Evolutionary conservation across 1,140 invertebrate genomes (phyloP).

Genomic region (Bombus sibiricus): DNA sequence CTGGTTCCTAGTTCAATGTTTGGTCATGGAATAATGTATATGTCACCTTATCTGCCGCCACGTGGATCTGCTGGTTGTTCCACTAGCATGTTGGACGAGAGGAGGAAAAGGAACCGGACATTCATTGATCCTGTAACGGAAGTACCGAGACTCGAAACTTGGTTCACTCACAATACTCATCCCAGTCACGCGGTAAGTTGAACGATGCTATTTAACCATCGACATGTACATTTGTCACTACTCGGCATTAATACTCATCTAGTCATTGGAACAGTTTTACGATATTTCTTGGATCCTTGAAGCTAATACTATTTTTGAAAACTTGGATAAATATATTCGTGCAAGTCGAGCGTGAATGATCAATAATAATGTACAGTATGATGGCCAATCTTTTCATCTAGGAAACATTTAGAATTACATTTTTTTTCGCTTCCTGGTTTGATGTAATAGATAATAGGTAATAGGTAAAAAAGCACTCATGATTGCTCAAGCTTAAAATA

Average conservation of each 20-base stretch:
- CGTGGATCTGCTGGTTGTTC: conserved; percentile 83
- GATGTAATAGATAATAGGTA: too few species aligned
- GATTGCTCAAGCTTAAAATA: not conserved
- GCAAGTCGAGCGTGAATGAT: not conserved
- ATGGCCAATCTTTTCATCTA: too few species aligned
- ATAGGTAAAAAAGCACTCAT: too few species aligned
- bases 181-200: conserved; percentile 90
- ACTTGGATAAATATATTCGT: too few species aligned
- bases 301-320: not conserved
- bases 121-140: conserved; percentile 99
- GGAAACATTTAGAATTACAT: too few species aligned
- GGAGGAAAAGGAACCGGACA: conserved; percentile 97
- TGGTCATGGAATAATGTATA: conserved; percentile 94
- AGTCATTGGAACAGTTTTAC: not conserved
- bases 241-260: not conserved
- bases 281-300: too few species aligned
- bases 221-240: conserved; percentile 43
- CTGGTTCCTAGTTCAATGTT: conserved; percentile 93
- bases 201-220: conserved; percentile 27
- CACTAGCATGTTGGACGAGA: conserved; percentile 88
- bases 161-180: conserved; percentile 99
- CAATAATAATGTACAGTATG: not conserved
- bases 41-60: conserved; percentile 89
- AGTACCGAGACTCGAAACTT: conserved; percentile 97
- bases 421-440: too few species aligned